phyloP scores from a whole-genome alignment of 2,888 invertebrate genomes.

The Lasioglossum oenotherae region DNA sequence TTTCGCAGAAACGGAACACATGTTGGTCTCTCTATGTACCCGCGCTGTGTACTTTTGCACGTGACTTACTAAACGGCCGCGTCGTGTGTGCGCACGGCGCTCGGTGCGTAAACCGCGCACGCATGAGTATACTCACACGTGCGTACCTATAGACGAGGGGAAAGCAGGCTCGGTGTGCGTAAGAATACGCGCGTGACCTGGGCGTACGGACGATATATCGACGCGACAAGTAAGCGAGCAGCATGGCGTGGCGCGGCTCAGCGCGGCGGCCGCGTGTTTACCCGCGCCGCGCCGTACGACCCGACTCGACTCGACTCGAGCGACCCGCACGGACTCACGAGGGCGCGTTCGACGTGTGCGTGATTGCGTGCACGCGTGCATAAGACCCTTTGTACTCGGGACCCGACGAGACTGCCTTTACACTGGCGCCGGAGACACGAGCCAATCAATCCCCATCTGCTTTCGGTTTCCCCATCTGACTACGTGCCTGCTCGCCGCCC shows the following conservation, averaged over 20 bases:
- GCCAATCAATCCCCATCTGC: slow-evolving; percentile 75
- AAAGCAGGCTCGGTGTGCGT: neutral
- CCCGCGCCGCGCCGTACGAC: neutral
- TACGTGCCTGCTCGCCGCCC: slow-evolving; percentile 43
- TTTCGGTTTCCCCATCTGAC: slow-evolving; percentile 64
- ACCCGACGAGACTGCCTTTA: slow-evolving; percentile 51
- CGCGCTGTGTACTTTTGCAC: slow-evolving; percentile 33
- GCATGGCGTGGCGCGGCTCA: neutral
- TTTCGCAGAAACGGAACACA: slow-evolving; percentile 12
- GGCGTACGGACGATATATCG: slow-evolving; percentile 8
- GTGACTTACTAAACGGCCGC: slow-evolving; percentile 11
- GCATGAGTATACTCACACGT: neutral
- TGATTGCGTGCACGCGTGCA: slow-evolving; percentile 59
- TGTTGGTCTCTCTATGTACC: slow-evolving; percentile 5
- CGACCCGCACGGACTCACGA: slow-evolving; percentile 10
- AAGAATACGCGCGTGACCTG: slow-evolving; percentile 8
- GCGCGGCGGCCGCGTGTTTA: slow-evolving; percentile 29
- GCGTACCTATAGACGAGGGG: neutral
- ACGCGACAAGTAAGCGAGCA: slow-evolving; percentile 8
- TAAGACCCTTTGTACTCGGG: slow-evolving; percentile 58
- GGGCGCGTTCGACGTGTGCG: slow-evolving; percentile 45
- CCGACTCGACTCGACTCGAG: neutral
- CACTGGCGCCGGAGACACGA: slow-evolving; percentile 65
- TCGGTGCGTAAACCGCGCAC: slow-evolving; percentile 1
- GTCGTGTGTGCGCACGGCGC: neutral